A percentile compares a stretch with the other conserved stretches of the same genome.
These are phyloP conservation scores for Remorina albescens DNA, from an alignment of 2,797 vertebrate species.

Conservation along the genomic window DNA sequence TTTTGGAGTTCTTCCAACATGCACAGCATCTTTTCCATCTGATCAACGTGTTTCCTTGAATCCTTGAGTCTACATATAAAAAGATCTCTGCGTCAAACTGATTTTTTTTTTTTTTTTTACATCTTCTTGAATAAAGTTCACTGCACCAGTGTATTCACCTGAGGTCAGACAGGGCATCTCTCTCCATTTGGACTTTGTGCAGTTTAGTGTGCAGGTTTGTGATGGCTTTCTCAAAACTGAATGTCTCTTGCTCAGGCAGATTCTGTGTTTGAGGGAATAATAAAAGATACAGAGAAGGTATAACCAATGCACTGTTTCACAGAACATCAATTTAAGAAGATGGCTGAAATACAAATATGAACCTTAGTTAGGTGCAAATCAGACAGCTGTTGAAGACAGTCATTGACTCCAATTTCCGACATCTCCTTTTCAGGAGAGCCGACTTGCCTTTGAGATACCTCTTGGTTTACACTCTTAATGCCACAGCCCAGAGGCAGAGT, in stretches of 20 bases:
- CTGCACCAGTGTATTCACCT: constrained; percentile 76
- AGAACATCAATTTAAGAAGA: constrained; percentile 3
- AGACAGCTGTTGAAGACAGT: constrained; percentile 77
- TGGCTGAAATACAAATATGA: constrained; percentile 36
- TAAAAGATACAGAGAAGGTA: constrained; percentile 6
- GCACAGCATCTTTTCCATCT: constrained; percentile 82
- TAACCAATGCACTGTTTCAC: not conserved
- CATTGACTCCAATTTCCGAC: constrained; percentile 70
- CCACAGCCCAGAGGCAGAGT: constrained; percentile 58
- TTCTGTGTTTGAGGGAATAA: constrained; percentile 64
- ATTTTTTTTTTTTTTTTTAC: constrained; percentile 7
- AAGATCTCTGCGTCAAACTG: constrained; percentile 31
- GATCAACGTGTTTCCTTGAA: constrained; percentile 76
- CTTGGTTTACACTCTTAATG: constrained; percentile 62
- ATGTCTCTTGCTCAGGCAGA: constrained; percentile 75
- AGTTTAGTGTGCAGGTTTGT: constrained; percentile 82
- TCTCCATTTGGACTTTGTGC: constrained; percentile 82
- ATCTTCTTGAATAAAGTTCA: not conserved
- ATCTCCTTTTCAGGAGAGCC: constrained; percentile 61
- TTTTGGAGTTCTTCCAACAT: constrained; percentile 85
- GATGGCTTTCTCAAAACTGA: constrained; percentile 69
- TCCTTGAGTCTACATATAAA: constrained; percentile 81
- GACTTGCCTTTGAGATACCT: constrained; percentile 33
- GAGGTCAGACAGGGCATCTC: constrained; percentile 76
- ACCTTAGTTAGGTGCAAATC: constrained; percentile 81